A percentile compares a stretch with the other conserved stretches of the same genome.
phyloP scores from a whole-genome alignment of 2,113 vertebrate genomes.

The Siniperca knerii region DNA sequence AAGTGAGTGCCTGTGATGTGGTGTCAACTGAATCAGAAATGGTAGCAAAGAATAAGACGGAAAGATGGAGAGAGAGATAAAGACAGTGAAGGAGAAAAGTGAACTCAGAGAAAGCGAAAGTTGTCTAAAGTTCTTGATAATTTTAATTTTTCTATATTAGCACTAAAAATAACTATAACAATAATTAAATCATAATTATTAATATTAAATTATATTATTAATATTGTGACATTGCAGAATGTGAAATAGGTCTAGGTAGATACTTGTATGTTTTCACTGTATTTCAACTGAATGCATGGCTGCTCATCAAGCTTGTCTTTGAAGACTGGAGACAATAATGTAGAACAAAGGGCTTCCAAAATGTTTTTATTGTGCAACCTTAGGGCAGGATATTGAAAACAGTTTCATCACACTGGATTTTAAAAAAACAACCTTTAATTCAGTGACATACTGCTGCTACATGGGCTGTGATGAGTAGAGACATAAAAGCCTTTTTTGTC shows the following conservation, averaged over 20 bases:
- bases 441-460: conserved; percentile 59
- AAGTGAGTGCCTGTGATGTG: conserved; percentile 50
- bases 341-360: conserved; percentile 55
- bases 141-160: background rate
- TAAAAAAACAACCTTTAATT: conserved; percentile 26
- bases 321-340: conserved; percentile 35
- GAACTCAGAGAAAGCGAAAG: conserved; percentile 20
- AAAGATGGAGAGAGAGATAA: conserved; percentile 4
- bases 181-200: background rate
- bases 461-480: conserved; percentile 51
- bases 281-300: conserved; percentile 38
- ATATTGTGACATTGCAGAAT: conserved; percentile 2
- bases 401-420: conserved; percentile 65
- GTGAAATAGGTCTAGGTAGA: background rate
- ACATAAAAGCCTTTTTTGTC: conserved; percentile 64
- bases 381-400: conserved; percentile 64
- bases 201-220: too few species aligned
- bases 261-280: conserved; percentile 11
- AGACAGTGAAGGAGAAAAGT: conserved; percentile 14
- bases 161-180: background rate
- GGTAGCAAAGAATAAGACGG: background rate
- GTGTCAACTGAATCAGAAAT: conserved; percentile 44
- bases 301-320: conserved; percentile 44
- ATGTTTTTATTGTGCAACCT: conserved; percentile 51
- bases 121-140: conserved; percentile 15